Base-by-base conservation (phyloP, 2,888 invertebrate species). In the Orthosia gracilis region DNA sequence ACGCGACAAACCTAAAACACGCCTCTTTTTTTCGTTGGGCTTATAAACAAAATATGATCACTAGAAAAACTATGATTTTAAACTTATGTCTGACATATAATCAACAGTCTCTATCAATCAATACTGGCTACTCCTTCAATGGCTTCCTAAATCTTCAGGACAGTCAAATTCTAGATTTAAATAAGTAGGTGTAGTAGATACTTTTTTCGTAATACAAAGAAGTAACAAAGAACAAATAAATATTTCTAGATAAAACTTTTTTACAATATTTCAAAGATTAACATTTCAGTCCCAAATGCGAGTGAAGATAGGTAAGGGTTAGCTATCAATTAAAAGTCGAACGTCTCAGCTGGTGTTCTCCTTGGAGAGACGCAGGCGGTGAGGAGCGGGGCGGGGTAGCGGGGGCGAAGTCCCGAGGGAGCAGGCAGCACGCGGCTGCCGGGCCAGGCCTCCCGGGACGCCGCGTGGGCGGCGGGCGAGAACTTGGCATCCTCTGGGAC, bases 401-500 rank as follows among this genome's bases (percentile, higher is more conserved):
- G 83, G 88, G 85, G 87, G 85, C 87, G 85, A 86, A 88, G 88
- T 93, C 96, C 92, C 94, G 18, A 12, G 95, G 92, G 96, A 94
- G 94, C 95, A 91, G 96, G 96, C 94, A 95, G 94, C 92, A 88
- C 91, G 92, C 91, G 91, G 94, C 93, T 90, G 94, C 93, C 90
- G 94, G 95, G 95, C 94, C 95, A 93, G 92, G 88, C 92, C 96
- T 92, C 95, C 54, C 26, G 95, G 93, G 96, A 94, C 88, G 86
- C 88, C 88, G 92, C 91, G 95, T 92, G 95, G 95, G 95, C 93
- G 95, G 94, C 93, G 94, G 94, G 94, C 91, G 94, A 94, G 94
- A 93, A 93, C 94, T 94, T 93, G 93, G 87, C 92, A 86, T 94
- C 95, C 95, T 91, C 91, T 87, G 96, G 95, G 95, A 94, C 91